Conservation (phyloP, 2,888 invertebrate species). For the Zele albiditarsus region DNA sequence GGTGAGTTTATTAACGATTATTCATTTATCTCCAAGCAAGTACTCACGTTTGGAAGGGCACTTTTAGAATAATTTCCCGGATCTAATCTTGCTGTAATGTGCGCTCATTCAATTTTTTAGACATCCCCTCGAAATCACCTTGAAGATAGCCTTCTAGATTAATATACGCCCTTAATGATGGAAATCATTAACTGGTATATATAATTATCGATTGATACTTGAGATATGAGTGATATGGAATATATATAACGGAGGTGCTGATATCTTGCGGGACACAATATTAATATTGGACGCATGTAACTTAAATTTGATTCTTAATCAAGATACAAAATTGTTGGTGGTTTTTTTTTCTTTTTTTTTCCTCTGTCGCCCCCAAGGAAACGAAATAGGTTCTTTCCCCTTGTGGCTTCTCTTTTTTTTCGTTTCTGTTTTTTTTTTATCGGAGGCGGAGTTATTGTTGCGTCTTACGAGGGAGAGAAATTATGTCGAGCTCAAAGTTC, state of each 20-base stretch:
- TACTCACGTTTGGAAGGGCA: not conserved
- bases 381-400: not conserved
- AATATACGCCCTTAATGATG: conserved; percentile 62
- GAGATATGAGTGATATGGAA: no score
- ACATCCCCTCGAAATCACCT: no score
- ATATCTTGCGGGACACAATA: not conserved
- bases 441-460: not conserved
- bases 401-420: not conserved
- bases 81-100: no score
- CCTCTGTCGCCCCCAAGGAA: not conserved
- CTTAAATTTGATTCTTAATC: not conserved
- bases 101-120: no score
- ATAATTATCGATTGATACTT: no score
- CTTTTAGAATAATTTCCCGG: not conserved
- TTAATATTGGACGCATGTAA: not conserved
- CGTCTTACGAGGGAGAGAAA: not conserved
- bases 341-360: not conserved
- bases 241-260: not conserved
- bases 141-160: no score
- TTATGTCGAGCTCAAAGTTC: not conserved
- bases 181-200: conserved; percentile 52
- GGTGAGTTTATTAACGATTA: conserved; percentile 74
- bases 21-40: not conserved
- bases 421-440: not conserved
- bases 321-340: not conserved